These are phyloP conservation scores for Orthonychiurus folsomi DNA, from an alignment of 2,888 invertebrate species.

Conservation along the genomic window DNA sequence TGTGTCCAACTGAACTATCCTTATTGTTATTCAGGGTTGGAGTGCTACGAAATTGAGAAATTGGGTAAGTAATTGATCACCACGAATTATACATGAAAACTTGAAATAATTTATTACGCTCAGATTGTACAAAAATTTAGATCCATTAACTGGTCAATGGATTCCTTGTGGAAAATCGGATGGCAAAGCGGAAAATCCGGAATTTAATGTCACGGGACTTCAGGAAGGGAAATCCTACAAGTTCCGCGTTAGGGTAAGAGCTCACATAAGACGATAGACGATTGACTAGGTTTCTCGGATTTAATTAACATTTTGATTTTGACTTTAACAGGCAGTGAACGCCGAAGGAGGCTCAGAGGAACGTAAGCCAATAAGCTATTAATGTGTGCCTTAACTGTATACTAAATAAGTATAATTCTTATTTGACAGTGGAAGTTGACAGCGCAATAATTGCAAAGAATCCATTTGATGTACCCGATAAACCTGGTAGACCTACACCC, in stretches of 20 bases:
- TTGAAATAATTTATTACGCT: no score
- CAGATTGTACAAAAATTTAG: no score
- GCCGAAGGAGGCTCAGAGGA: constrained; percentile 97
- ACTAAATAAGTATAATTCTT: no score
- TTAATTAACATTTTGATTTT: background rate
- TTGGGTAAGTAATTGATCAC: constrained; percentile 48
- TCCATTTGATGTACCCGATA: constrained; percentile 93
- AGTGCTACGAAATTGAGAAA: constrained; percentile 91
- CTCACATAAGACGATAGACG: background rate
- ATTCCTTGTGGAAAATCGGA: constrained; percentile 78
- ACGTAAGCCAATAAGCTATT: no score
- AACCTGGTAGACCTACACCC: constrained; percentile 80
- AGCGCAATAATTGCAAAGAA: constrained; percentile 94
- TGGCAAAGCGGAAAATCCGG: constrained; percentile 56
- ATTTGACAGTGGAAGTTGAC: constrained; percentile 89
- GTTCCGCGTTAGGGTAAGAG: constrained; percentile 83
- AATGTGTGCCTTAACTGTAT: no score
- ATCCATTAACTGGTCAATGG: constrained; percentile 87
- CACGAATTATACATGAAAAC: no score
- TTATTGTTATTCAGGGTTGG: no score
- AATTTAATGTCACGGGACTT: constrained; percentile 71
- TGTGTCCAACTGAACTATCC: constrained; percentile 72
- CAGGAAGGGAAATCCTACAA: constrained; percentile 95
- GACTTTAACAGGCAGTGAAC: constrained; percentile 86
- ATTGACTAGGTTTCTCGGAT: background rate